Evolutionary conservation across 1,140 invertebrate genomes (phyloP).

Genomic region (Geopemphigus sp.): DNA sequence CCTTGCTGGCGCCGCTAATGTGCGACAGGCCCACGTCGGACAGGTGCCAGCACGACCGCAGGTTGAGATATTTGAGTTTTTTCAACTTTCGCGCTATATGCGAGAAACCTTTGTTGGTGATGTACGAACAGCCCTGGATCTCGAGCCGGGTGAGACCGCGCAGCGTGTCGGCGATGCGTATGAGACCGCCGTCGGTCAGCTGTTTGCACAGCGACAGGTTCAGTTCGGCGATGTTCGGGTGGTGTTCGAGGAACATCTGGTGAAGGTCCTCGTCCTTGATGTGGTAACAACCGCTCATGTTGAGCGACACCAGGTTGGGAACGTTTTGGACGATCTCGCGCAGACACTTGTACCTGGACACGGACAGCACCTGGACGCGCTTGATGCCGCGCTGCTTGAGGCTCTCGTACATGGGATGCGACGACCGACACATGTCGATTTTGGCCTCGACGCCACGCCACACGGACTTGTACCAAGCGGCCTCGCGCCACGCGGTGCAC

Average conservation of each 20-base stretch:
- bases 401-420: constrained; percentile 58
- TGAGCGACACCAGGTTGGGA: constrained; percentile 81
- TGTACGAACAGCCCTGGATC: constrained; percentile 84
- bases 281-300: constrained; percentile 90
- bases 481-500: constrained; percentile 84
- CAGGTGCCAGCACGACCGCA: constrained; percentile 88
- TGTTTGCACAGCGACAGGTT: constrained; percentile 93
- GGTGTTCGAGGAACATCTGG: constrained; percentile 73
- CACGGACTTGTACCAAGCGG: constrained; percentile 85
- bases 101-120: constrained; percentile 82
- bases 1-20: constrained; percentile 71
- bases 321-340: constrained; percentile 83
- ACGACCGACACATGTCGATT: constrained; percentile 78
- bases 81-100: constrained; percentile 82
- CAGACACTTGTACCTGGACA: constrained; percentile 68
- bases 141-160: constrained; percentile 84
- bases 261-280: constrained; percentile 81
- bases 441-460: constrained; percentile 91
- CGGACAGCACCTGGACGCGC: constrained; percentile 82
- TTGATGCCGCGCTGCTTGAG: constrained; percentile 83
- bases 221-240: constrained; percentile 71
- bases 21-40: constrained; percentile 86
- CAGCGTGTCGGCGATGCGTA: constrained; percentile 78
- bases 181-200: constrained; percentile 81
- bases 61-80: constrained; percentile 77